Evolutionary conservation across 2,113 vertebrate genomes (phyloP).

Genomic region (Hydropotes inermis): DNA sequence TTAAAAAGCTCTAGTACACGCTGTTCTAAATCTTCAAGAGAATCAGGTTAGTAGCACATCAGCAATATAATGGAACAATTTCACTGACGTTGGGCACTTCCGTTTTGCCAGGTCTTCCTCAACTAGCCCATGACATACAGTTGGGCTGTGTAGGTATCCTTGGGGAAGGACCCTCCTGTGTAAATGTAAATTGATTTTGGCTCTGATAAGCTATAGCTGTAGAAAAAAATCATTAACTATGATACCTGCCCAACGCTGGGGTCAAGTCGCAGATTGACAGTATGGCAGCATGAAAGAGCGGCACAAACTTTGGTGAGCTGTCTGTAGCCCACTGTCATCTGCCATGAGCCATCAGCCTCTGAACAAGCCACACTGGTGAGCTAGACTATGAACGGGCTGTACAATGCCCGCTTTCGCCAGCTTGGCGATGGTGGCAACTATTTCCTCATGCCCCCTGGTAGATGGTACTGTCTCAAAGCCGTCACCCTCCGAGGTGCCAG

Average conservation of each 20-base stretch:
- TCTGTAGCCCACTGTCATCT: not conserved
- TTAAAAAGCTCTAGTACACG: not conserved
- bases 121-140: not conserved
- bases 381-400: not conserved
- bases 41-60: not conserved
- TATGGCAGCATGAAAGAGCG: not conserved
- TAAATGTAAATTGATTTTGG: not conserved
- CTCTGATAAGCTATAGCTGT: not conserved
- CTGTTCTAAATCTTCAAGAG: not conserved
- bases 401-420: not conserved
- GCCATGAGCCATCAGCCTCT: not conserved
- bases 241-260: not conserved
- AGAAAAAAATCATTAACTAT: not conserved
- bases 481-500: not conserved
- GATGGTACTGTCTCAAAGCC: not conserved
- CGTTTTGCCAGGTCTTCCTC: not conserved
- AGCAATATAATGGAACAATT: not conserved
- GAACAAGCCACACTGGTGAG: not conserved
- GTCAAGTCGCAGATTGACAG: accelerated
- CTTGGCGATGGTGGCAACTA: not conserved
- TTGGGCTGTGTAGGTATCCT: not conserved
- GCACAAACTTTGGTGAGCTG: accelerated
- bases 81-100: accelerated
- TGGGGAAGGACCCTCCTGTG: not conserved
- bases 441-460: not conserved